Base-by-base conservation (phyloP, 2,888 invertebrate species). In the Callimorpha dominula region DNA sequence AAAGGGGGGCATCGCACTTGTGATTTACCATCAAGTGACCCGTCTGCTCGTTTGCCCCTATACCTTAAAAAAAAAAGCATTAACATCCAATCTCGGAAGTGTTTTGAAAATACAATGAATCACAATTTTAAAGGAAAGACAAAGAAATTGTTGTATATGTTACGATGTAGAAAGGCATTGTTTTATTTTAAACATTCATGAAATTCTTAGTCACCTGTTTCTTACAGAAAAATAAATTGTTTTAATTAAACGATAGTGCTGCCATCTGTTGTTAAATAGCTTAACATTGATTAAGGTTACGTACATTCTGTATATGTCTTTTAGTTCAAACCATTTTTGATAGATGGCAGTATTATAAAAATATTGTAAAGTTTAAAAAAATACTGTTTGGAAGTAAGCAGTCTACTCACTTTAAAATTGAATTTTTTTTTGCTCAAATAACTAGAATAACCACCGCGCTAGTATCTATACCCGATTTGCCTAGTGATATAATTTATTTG, bases 251-350 rank as follows among this genome's bases (percentile, higher is more conserved):
- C 6, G 1, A 50, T 57, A 31, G 64, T 71, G 77, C 69, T 79
- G 89, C 86, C 88, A 87, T 88, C 90, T 89, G 69, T 83, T 78
- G 75, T 68, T n/a, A 54, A 87, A 74, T 86, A 87, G 89, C 77
- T 49, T 3, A 17, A 49, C 49, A 50, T 65, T 4, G 31, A 31
- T 31, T 1, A 31, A 31, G 31, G 4, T 4, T 9, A 50, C 9
- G 17, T 64, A 31, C 31, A 31, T 63, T 9, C 5, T n/a, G n/a
- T n/a, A n/a, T n/a, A n/a, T n/a, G n/a, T n/a, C n/a, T 12, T n/a
- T 14, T 64, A 68, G 43, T 72, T 72, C 20, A 20, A 3, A 9
- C 1, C 31, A 7, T 14, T 0, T 1, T 42, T 49, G 14, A 70
- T 74, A 85, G 85, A 81, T 85, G 84, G 82, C 80, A 72, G 73